These are phyloP conservation scores for Ciona savignyi DNA, from an alignment of 23 tunicate genomes.

Conservation along the genomic window DNA sequence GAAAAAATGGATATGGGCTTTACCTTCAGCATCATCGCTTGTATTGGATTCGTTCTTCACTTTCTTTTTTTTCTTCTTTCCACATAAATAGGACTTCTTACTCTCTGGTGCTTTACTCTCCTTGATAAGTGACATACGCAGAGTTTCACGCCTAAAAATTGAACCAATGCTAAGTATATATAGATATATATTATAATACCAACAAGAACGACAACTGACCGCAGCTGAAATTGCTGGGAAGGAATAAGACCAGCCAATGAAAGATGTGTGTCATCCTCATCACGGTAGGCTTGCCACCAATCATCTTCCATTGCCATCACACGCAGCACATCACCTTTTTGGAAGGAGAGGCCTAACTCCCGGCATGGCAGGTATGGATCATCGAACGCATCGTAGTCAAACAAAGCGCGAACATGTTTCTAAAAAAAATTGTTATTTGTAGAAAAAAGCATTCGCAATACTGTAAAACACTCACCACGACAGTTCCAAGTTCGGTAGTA, in stretches of 20 bases:
- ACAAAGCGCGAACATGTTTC: constrained; percentile 91
- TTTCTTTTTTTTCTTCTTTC: constrained; percentile 33
- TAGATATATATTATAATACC: neutral
- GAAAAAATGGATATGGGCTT: too few species aligned
- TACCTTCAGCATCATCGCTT: constrained; percentile 25
- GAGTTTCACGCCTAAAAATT: constrained; percentile 52
- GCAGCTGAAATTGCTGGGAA: constrained; percentile 66
- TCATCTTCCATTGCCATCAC: constrained; percentile 83
- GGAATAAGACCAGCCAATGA: constrained; percentile 87
- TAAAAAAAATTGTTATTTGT: constrained; percentile 1
- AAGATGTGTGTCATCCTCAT: constrained; percentile 88
- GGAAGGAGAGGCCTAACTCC: constrained; percentile 88
- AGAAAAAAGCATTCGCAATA: neutral
- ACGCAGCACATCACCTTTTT: constrained; percentile 85
- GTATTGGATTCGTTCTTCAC: constrained; percentile 15
- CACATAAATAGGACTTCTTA: constrained; percentile 63
- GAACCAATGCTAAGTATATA: neutral
- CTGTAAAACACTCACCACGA: constrained; percentile 4
- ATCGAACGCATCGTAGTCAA: constrained; percentile 82
- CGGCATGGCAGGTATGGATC: constrained; percentile 95
- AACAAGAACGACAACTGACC: constrained; percentile 19
- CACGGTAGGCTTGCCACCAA: constrained; percentile 96
- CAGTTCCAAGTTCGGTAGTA: neutral
- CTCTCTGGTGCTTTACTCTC: constrained; percentile 60
- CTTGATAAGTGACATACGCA: constrained; percentile 48